Evolutionary conservation across 92 coral and sea anemone species (phyloP).

Genomic region (Pocillopora meandrina): DNA sequence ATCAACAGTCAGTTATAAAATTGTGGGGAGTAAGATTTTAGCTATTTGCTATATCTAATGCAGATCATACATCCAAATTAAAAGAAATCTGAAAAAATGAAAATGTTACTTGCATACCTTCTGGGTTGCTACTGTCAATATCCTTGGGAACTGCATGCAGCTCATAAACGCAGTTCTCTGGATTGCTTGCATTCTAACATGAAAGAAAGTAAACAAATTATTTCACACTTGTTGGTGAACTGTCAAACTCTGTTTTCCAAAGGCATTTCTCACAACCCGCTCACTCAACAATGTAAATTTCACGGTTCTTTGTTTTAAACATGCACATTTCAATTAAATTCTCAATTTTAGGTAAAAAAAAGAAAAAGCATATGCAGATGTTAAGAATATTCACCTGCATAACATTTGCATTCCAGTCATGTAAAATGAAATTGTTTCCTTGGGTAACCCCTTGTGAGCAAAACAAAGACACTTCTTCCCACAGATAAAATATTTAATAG

Average conservation of each 20-base stretch:
- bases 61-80: too few species aligned
- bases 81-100: background rate
- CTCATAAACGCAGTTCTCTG: slow-evolving; percentile 98
- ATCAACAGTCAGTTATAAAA: background rate
- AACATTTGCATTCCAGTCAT: too few species aligned
- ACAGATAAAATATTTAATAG: too few species aligned
- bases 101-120: slow-evolving; percentile 56
- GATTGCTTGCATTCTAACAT: slow-evolving; percentile 77
- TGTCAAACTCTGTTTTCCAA: background rate
- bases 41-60: background rate
- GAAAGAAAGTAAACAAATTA: background rate
- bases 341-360: background rate
- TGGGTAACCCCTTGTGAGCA: too few species aligned
- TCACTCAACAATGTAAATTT: too few species aligned
- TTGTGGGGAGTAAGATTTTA: background rate
- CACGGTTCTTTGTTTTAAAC: too few species aligned
- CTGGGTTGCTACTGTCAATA: slow-evolving; percentile 96
- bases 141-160: slow-evolving; percentile 98
- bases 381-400: too few species aligned
- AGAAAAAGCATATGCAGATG: too few species aligned
- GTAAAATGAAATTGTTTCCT: too few species aligned
- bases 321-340: too few species aligned
- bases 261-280: background rate
- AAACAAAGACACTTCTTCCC: too few species aligned
- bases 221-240: background rate